Conservation (phyloP, 2,888 invertebrate species). For the Idaea straminata region DNA sequence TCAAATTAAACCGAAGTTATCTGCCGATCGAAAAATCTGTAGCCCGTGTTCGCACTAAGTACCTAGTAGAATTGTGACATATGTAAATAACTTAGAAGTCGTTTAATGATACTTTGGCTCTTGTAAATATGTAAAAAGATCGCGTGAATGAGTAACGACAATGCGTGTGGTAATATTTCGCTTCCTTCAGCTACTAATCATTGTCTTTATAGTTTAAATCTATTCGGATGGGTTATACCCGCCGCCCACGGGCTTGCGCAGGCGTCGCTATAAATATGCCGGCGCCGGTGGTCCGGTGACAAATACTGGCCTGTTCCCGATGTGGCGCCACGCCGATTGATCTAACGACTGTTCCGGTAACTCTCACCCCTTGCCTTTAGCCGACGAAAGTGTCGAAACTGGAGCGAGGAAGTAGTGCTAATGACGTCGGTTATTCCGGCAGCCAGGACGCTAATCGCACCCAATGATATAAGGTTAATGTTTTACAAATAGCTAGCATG, state of each 20-base stretch:
- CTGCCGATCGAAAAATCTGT: conserved; percentile 14
- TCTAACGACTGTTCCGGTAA: conserved; percentile 62
- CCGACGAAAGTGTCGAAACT: conserved; percentile 30
- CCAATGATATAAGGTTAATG: conserved; percentile 47
- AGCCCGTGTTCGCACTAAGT: background rate
- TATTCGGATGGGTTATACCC: conserved; percentile 49
- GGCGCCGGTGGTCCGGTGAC: conserved; percentile 78
- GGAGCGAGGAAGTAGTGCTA: conserved; percentile 61
- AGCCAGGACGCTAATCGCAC: conserved; percentile 61
- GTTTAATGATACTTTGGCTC: background rate
- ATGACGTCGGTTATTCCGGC: conserved; percentile 67
- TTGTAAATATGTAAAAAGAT: conserved; percentile 59
- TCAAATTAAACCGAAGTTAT: too few species aligned
- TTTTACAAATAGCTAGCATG: conserved; percentile 45
- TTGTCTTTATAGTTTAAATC: conserved; percentile 42
- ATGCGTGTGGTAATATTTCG: conserved; percentile 33
- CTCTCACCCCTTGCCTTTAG: conserved; percentile 35
- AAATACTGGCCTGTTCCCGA: conserved; percentile 69
- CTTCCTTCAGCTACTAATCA: conserved; percentile 39
- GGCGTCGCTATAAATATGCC: conserved; percentile 76
- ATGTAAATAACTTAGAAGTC: background rate
- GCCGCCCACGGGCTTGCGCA: conserved; percentile 67
- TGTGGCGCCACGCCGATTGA: conserved; percentile 71
- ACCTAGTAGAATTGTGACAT: background rate
- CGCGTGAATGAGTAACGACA: conserved; percentile 35